Base-by-base conservation (phyloP, 2,113 vertebrate species). In the Chloebia gouldiae region DNA sequence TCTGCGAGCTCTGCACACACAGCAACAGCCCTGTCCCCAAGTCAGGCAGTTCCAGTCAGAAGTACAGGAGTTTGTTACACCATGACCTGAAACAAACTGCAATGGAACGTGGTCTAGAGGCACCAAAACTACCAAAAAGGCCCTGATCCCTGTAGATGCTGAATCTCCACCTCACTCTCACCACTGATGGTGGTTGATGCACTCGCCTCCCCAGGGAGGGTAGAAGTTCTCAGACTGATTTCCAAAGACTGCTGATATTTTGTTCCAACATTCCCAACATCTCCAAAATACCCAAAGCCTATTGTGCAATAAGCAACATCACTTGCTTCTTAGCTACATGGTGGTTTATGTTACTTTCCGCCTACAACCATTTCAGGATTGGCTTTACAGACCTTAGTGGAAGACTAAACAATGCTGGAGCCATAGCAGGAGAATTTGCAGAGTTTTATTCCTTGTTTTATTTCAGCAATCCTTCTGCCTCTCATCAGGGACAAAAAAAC, bases 361-460 rank as follows among this genome's bases (percentile, higher is more conserved):
- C 93, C 90, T 97, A 95, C 86, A 96, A 95, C 59, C 65, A 78
- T 97, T 95, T 96, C 94, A 97, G 90, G 90, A 88, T 75, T 97
- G 95, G 94, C 94, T 95, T 94, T 93, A 72, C 78, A 93, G 92
- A 95, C 86, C 90, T 95, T 90, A 95, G 79, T 93, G 92, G 88
- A 97, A 97, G 95, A 97, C 96, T 96, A 97, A 97, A 97, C 96
- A 97, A 97, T 90, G 86, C 94, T 90, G 90, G 82, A 97, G 95
- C 94, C 96, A 77, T 91, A 96, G 95, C 54, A 95, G 93, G 95
- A 97, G 93, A 95, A 96, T 93, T 96, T 93, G 92, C 86, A 64
- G 90, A 86, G 83, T 97, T 92, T 95, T 95, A 94, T 94, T 93
- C 86, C 95, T 94, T 97, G 88, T 95, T 97, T 96, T 96, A 56